Evolutionary conservation across 2,797 vertebrate genomes (phyloP).

Genomic region (Geotrypetes seraphini): DNA sequence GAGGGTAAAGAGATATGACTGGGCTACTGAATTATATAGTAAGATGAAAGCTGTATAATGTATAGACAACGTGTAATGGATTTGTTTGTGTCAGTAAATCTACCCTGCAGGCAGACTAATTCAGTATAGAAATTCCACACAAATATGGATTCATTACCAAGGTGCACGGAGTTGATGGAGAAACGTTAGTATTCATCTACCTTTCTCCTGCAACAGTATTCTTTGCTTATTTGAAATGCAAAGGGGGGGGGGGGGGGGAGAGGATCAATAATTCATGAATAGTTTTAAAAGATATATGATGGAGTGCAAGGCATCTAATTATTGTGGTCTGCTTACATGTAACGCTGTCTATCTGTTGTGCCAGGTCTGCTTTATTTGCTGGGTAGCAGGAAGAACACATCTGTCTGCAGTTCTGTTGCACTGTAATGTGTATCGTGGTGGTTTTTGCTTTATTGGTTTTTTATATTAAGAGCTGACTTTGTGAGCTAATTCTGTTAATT

Average conservation of each 20-base stretch:
- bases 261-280: constrained; percentile 38
- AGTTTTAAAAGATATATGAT: constrained; percentile 29
- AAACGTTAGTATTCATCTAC: constrained; percentile 31
- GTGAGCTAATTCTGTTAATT: constrained; percentile 25
- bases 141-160: constrained; percentile 16
- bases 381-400: constrained; percentile 26
- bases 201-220: constrained; percentile 31
- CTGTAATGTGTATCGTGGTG: constrained; percentile 23
- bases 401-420: constrained; percentile 36
- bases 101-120: constrained; percentile 12
- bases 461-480: constrained; percentile 29
- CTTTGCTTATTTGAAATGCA: constrained; percentile 17
- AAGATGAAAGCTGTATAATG: constrained; percentile 14
- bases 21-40: constrained; percentile 12
- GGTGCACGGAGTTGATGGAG: constrained; percentile 21
- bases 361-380: constrained; percentile 29
- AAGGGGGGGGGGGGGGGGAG: too few relatives aligned
- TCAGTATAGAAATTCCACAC: constrained; percentile 19
- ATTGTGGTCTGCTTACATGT: constrained; percentile 29
- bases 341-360: constrained; percentile 28
- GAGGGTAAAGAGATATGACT: constrained; percentile 1
- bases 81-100: constrained; percentile 16
- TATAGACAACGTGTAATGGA: constrained; percentile 22
- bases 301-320: constrained; percentile 37
- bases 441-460: constrained; percentile 28